phyloP scores from a whole-genome alignment of 2,797 vertebrate species.

The Platyrinchus mystaceus region DNA sequence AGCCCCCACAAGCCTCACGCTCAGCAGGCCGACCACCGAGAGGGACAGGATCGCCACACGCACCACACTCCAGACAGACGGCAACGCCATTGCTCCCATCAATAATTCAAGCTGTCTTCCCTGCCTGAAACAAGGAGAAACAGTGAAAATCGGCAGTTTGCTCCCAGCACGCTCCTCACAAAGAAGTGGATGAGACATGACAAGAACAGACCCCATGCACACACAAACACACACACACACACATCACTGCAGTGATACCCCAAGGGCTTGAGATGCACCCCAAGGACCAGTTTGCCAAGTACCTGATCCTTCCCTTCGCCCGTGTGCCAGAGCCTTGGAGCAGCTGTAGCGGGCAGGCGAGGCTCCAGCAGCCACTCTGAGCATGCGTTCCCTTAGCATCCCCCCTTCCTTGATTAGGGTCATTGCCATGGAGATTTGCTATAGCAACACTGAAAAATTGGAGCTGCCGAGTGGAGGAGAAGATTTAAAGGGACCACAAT shows the following conservation, averaged over 20 bases:
- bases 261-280: not conserved
- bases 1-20: not conserved
- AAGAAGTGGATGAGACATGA: rapidly evolving
- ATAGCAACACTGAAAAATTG: conserved; percentile 60
- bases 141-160: not conserved
- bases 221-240: rapidly evolving
- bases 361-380: conserved; percentile 3
- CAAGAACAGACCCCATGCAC: not conserved
- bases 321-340: conserved; percentile 1
- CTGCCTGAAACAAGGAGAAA: conserved; percentile 14
- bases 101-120: not conserved
- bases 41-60: not conserved
- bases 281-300: not conserved
- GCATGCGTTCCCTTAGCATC: conserved; percentile 51
- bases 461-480: conserved; percentile 11
- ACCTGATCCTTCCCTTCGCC: conserved; percentile 8
- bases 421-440: conserved; percentile 70
- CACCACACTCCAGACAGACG: not conserved
- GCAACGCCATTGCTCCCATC: conserved; percentile 19
- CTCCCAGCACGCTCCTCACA: not conserved
- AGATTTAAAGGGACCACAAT: conserved; percentile 50
- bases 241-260: rapidly evolving
- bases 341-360: not conserved
- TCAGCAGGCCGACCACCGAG: conserved; percentile 20
- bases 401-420: conserved; percentile 44